Evolutionary conservation across 1,140 invertebrate species (phyloP), one percentile per base, ranked within the genome.

Genomic region (Drosophila lacteicornis): DNA sequence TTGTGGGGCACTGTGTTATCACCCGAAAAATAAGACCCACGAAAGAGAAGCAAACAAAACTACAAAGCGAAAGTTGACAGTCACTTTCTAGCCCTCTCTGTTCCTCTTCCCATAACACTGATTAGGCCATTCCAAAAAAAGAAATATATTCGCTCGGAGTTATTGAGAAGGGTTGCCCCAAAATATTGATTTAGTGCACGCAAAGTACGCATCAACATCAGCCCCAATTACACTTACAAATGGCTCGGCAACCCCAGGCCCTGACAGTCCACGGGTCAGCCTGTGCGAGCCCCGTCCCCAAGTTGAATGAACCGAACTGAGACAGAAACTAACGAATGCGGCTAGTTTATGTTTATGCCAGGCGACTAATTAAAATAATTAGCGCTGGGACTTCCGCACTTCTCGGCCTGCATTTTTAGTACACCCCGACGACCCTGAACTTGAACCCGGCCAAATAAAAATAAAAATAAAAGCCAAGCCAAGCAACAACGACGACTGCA

Each of bases 1-100:
- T 88, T 88, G 81, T 90, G 82, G 85, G 85, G 85, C 85, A 88
- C 85, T 90, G 75, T 88, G 85, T 88, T 88, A 88, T 88, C 85
- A 75, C 9, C 75, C 79, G 43, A 81, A 81, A 78, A 66, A 57
- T 58, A 63, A 38, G 53, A 49, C 15, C n/a, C 45, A 67, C 13
- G 25, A 8, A 19, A 65, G 56, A 45, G 19, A 57, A 42, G 30
- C 46, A 46, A 38, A 61, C 22, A 53, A 62, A 58, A 68, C 22
- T 59, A 27, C 40, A n/a, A 70, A 55, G 55, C 61, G 77, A 77
- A 78, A 75, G 71, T 80, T 83, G 80, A 80, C 83, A 80, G 73
- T 75, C 80, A 74, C 75, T 74, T 79, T 68, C 60, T 51, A 36
- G 33, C 33, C 51, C 38, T 13, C 43, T 42, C 38, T 22, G 9